A percentile compares a stretch with the other conserved stretches of the same genome.
phyloP scores from a whole-genome alignment of 2,797 vertebrate species.

The Hozukius guyotensis region DNA sequence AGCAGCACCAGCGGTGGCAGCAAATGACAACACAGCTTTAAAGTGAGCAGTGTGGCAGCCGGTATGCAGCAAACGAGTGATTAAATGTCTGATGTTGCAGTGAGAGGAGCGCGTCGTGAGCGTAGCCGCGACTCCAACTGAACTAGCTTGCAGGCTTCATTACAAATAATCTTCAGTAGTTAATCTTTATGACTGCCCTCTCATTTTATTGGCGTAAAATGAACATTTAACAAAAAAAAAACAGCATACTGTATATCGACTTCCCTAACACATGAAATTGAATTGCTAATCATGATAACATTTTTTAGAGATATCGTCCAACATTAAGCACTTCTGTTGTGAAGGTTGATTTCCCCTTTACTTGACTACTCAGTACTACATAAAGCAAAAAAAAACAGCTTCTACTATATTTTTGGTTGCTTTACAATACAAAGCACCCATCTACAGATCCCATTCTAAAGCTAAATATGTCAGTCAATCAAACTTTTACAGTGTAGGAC shows the following conservation, averaged over 20 bases:
- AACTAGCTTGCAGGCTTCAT: not conserved
- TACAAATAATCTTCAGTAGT: conserved; percentile 31
- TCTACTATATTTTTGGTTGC: not conserved
- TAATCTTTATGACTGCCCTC: conserved; percentile 8
- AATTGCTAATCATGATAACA: not conserved
- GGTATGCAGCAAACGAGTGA: not conserved
- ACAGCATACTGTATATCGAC: conserved; percentile 1
- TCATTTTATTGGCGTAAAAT: conserved; percentile 54
- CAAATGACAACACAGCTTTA: not conserved
- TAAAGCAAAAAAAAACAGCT: conserved; percentile 7
- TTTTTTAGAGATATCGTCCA: not conserved
- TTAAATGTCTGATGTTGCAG: not conserved
- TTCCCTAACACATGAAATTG: conserved; percentile 2
- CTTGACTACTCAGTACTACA: not conserved
- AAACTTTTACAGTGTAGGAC: not conserved
- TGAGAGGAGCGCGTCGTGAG: not conserved
- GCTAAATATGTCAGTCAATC: not conserved
- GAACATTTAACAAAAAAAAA: conserved; percentile 39
- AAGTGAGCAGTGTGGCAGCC: not conserved
- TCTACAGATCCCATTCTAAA: conserved; percentile 3
- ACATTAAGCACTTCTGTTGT: not conserved
- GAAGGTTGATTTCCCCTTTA: not conserved
- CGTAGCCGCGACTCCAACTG: not conserved
- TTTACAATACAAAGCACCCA: conserved; percentile 9
- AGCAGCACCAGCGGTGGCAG: not conserved